Base-by-base conservation (phyloP, 2,113 vertebrate species). In the Myrmophylax atrothorax region DNA sequence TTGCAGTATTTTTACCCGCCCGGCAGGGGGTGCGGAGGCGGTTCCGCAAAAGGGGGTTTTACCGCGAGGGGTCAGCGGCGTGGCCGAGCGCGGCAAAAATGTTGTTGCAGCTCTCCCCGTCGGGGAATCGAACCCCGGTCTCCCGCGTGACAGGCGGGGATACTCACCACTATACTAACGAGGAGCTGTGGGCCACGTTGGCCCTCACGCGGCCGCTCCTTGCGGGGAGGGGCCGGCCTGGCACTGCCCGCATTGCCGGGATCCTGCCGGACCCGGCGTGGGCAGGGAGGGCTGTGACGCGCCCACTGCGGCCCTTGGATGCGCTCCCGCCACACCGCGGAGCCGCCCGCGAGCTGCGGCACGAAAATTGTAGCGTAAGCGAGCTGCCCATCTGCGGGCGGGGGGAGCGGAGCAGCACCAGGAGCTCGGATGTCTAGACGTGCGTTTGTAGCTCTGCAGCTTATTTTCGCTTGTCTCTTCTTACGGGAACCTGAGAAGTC, bases 131-230 rank as follows among this genome's bases (percentile, higher is more conserved):
- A 96, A 96, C 94, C 93, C 92, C 83, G 74, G 94, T 95, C 95
- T 96, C 95, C 96, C 94, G 94, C 95, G 96, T 97, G 96, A 95
- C 96, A 96, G 94, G 96, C 96, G 96, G 95, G 94, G 96, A 95
- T 95, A 96, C 72, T 84, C 16, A 75, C 60, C 69, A 62, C 82
- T 75, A 75, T 49, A 85, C 82, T 66, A 84, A 64, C 82, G 69
- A 84, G 82, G 82, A 73, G 8, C 11, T 8, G 6, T 10, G 2
- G 1, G 5, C 2, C 6, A 1, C n/a, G 28, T 1, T 8, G 1
- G 4, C 14, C 18, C 10, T 18, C 5, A 28, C 14, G 23, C 24
- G 1, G n/a, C 42, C 53, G 18, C 67, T 46, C 83, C 70, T 84
- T 81, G 78, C 53, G 53, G 29, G 29, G 29, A 7, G 19, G 18